Conservation (phyloP, 2,888 invertebrate genomes). For the Hemithea aestivaria region DNA sequence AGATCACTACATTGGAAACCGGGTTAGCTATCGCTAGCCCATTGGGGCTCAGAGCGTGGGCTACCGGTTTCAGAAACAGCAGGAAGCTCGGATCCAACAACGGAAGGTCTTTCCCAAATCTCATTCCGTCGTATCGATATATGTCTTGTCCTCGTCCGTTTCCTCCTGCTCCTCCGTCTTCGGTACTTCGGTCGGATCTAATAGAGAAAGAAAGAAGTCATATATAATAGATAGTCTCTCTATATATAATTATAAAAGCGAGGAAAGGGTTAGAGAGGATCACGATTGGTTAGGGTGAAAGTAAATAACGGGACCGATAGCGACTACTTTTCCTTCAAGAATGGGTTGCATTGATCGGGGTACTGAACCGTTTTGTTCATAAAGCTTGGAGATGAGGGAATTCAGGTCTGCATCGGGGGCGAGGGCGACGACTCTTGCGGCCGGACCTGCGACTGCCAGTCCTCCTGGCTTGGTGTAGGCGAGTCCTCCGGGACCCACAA, state of each 20-base stretch:
- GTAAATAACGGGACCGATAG: slow-evolving; percentile 86
- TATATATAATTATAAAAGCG: slow-evolving; percentile 25
- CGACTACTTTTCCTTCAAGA: slow-evolving; percentile 84
- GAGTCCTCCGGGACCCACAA: slow-evolving; percentile 88
- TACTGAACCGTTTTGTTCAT: slow-evolving; percentile 57
- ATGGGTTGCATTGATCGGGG: slow-evolving; percentile 68
- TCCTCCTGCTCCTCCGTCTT: slow-evolving; percentile 32
- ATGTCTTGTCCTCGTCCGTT: slow-evolving; percentile 39
- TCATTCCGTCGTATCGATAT: slow-evolving; percentile 53
- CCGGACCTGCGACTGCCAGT: slow-evolving; percentile 86
- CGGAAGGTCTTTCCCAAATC: slow-evolving; percentile 42
- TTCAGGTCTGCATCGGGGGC: slow-evolving; percentile 81
- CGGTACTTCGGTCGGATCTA: slow-evolving; percentile 56
- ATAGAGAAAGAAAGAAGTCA: slow-evolving; percentile 49
- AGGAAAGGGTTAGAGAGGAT: slow-evolving; percentile 38
- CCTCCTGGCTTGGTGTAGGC: slow-evolving; percentile 88
- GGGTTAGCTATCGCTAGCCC: slow-evolving; percentile 86
- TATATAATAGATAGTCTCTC: slow-evolving; percentile 20
- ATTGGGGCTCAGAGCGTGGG: slow-evolving; percentile 81
- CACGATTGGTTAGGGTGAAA: slow-evolving; percentile 71
- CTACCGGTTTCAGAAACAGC: slow-evolving; percentile 79
- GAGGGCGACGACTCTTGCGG: slow-evolving; percentile 84
- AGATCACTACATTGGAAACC: slow-evolving; percentile 81
- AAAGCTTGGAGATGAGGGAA: slow-evolving; percentile 68
- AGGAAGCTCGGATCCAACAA: slow-evolving; percentile 41